Percentiles rank a stretch among this genome's conserved stretches.
phyloP scores from a whole-genome alignment of 1,140 invertebrate species.

The Grapholita molesta region DNA sequence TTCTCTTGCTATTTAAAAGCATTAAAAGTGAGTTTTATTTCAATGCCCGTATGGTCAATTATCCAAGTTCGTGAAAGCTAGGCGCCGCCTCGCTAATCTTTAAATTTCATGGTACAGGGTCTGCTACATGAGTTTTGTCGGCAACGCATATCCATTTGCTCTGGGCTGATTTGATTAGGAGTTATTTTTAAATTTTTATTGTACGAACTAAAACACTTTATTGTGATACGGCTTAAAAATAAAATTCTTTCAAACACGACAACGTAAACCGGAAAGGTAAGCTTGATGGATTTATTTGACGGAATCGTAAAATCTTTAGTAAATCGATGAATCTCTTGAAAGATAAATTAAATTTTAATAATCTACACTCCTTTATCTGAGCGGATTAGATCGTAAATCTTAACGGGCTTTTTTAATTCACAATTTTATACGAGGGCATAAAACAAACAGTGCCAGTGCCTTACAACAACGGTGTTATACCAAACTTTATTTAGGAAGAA shows the following conservation, averaged over 20 bases:
- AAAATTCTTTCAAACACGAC: slow-evolving; percentile 20
- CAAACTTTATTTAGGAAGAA: slow-evolving; percentile 58
- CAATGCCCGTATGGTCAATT: slow-evolving; percentile 21
- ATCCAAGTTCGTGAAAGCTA: slow-evolving; percentile 3
- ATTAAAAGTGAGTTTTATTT: slow-evolving; percentile 33
- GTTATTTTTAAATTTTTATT: slow-evolving; percentile 42
- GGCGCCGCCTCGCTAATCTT: slow-evolving; percentile 18
- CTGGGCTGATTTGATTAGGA: slow-evolving; percentile 48
- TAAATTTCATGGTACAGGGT: slow-evolving; percentile 47
- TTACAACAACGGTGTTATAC: slow-evolving; percentile 31
- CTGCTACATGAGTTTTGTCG: slow-evolving; percentile 65
- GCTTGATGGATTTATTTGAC: slow-evolving; percentile 20
- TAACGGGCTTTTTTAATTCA: slow-evolving; percentile 36
- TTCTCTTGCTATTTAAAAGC: background rate
- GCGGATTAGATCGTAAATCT: slow-evolving; percentile 41
- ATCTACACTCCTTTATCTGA: slow-evolving; percentile 37
- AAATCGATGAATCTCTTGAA: slow-evolving; percentile 25
- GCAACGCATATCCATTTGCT: slow-evolving; percentile 64
- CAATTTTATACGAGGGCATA: slow-evolving; percentile 46
- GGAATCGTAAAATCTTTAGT: slow-evolving; percentile 28
- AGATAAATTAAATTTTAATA: slow-evolving; percentile 48
- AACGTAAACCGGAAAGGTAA: slow-evolving; percentile 13
- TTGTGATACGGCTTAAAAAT: slow-evolving; percentile 26
- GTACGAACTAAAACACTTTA: slow-evolving; percentile 27
- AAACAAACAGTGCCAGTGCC: slow-evolving; percentile 46